These are phyloP conservation scores for Colius striatus DNA, from an alignment of 2,113 vertebrate species.

Conservation along the genomic window DNA sequence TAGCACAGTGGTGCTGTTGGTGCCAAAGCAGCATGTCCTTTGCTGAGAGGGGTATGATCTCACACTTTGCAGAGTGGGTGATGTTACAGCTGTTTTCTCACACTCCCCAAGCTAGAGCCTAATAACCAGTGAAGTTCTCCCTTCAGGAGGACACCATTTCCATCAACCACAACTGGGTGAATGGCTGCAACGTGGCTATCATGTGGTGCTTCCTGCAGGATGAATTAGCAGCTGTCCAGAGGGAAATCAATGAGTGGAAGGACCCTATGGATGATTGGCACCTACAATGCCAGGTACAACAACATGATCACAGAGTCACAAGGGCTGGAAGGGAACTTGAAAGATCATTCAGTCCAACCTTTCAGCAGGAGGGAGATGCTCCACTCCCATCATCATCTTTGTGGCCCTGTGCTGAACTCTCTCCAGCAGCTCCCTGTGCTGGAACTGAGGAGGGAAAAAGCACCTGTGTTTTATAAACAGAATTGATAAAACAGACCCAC, in stretches of 20 bases:
- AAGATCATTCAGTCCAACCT: too few species aligned
- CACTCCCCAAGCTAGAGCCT: accelerated
- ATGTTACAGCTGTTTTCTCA: accelerated
- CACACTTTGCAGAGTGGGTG: neutral
- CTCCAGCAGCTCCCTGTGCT: too few species aligned
- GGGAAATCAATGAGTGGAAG: conserved; percentile 88
- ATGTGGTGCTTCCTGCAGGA: conserved; percentile 95
- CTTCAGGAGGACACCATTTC: conserved; percentile 95
- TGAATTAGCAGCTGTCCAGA: conserved; percentile 87
- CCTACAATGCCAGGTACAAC: conserved; percentile 92
- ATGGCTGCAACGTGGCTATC: conserved; percentile 90
- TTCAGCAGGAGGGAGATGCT: too few species aligned
- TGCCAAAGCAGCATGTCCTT: neutral
- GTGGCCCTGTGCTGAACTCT: too few species aligned
- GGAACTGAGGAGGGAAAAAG: too few species aligned
- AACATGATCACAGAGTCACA: neutral
- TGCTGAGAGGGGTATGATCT: neutral
- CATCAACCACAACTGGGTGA: conserved; percentile 98
- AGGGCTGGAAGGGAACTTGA: too few species aligned
- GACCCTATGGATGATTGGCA: conserved; percentile 90
- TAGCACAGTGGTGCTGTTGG: too few species aligned
- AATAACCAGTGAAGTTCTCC: neutral
- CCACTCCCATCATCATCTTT: too few species aligned
- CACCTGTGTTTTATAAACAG: neutral
- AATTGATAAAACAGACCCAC: neutral